These are phyloP conservation scores for Rhinoraja longicauda DNA, from an alignment of 2,797 vertebrate species.

Conservation along the genomic window DNA sequence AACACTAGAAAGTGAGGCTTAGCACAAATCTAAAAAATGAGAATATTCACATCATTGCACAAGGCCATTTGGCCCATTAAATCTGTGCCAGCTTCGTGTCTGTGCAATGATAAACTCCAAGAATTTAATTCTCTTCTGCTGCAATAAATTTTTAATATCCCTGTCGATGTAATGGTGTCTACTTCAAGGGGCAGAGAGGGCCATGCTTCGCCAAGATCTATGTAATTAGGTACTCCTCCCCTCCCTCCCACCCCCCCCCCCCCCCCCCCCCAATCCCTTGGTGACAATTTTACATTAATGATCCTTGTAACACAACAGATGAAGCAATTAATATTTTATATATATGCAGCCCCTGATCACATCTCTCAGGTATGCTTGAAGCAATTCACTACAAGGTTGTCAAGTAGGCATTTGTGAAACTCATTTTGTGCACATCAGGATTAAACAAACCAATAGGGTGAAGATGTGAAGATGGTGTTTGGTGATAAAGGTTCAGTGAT, in stretches of 20 bases:
- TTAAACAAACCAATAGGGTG: not conserved
- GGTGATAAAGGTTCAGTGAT: not conserved
- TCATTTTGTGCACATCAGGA: not conserved
- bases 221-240: not conserved
- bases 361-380: not conserved
- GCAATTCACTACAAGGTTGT: not conserved
- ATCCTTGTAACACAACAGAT: not conserved
- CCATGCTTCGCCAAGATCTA: not conserved
- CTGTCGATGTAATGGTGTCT: not conserved
- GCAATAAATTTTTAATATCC: not conserved
- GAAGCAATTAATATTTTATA: not conserved
- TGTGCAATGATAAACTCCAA: not conserved
- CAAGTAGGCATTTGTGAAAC: not conserved
- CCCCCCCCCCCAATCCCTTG: not conserved
- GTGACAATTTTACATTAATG: conserved; percentile 14
- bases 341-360: not conserved
- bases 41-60: not conserved
- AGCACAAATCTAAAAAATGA: not conserved
- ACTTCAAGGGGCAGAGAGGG: not conserved
- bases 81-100: not conserved
- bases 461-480: not conserved
- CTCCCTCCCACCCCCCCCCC: not conserved
- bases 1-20: not conserved
- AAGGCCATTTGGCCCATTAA: not conserved
- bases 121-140: not conserved